phyloP scores from a whole-genome alignment of 2,797 vertebrate species.

The Eleutherodactylus coqui region DNA sequence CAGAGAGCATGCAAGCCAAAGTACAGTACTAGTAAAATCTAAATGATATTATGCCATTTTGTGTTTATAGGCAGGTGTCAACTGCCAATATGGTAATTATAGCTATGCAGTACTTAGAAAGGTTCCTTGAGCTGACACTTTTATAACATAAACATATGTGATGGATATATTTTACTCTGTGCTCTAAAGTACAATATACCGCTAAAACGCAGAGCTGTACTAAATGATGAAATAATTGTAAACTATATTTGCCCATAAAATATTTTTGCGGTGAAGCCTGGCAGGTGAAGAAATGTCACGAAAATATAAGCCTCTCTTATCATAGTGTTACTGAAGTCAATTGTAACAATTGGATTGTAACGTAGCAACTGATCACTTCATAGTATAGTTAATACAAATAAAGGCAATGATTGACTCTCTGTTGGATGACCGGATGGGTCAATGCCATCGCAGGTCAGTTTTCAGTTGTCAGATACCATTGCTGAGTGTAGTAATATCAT shows the following conservation, averaged over 20 bases:
- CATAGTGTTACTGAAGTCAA: not conserved
- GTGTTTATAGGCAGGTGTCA: not conserved
- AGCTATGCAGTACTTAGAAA: not conserved
- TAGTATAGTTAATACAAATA: not conserved
- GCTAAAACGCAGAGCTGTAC: constrained; percentile 12
- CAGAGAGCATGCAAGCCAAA: not conserved
- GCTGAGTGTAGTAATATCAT: no score
- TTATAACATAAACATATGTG: not conserved
- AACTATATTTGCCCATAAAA: constrained; percentile 5
- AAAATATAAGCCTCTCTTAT: no score
- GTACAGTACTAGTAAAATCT: not conserved
- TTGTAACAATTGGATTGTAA: not conserved
- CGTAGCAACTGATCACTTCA: not conserved
- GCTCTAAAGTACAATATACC: not conserved
- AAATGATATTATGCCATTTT: not conserved
- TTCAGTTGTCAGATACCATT: no score
- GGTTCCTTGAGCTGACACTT: not conserved
- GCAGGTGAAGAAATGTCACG: not conserved
- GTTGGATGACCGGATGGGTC: not conserved
- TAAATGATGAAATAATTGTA: constrained; percentile 1
- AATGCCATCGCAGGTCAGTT: no score
- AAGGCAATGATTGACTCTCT: not conserved
- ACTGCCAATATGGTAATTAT: not conserved
- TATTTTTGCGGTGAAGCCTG: not conserved
- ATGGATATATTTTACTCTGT: not conserved